Base-by-base conservation (phyloP, 1,140 invertebrate genomes). In the Procambarus clarkii region DNA sequence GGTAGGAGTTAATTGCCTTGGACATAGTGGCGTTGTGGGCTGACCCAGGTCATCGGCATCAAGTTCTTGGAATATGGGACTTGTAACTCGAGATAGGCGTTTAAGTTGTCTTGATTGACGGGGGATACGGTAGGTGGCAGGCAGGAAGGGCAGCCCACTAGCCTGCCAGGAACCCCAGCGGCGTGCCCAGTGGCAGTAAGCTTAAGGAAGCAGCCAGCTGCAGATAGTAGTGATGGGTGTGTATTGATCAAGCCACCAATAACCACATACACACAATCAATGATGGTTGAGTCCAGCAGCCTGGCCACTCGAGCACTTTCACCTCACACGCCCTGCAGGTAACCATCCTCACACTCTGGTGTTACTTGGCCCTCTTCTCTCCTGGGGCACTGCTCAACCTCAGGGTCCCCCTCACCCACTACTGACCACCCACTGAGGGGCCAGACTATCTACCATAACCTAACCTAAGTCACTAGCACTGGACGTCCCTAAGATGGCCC, bases 1-100 rank as follows among this genome's bases (percentile, higher is more conserved):
- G 58, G 69, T 89, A 89, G 78, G 87, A 81, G 79, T 89, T 89
- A 89, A 89, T 89, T 46, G 87, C 87, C 79, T 89, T 89, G 79
- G 87, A 89, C 87, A 89, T 89, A 89, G 64, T 89, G 79, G 24
- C 64, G 79, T 74, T 21, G 45, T 44, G 45, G 54, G 44, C 78
- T 45, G 21, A 82, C 24, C 45, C 79, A 54, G 64, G 50, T 82
- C 80, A 82, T 81, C 44, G 79, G 79, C 79, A 34, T 18, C 13
- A 60, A 60, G 44, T 69, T 34, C 64, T 81, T 82, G 82, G 0
- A 34, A 18, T 45, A 8, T n/a, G 18, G 54, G 81, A 2, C 8
- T 46, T 21, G 9, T 15, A 7, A 8, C 3, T 18, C 9, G 45
- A 18, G 45, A 5, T 11, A 11, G 2, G 45, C 44, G 13, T 46